These are phyloP conservation scores for Neoscelio sp. DNA, from an alignment of 2,888 invertebrate species.

Conservation along the genomic window DNA sequence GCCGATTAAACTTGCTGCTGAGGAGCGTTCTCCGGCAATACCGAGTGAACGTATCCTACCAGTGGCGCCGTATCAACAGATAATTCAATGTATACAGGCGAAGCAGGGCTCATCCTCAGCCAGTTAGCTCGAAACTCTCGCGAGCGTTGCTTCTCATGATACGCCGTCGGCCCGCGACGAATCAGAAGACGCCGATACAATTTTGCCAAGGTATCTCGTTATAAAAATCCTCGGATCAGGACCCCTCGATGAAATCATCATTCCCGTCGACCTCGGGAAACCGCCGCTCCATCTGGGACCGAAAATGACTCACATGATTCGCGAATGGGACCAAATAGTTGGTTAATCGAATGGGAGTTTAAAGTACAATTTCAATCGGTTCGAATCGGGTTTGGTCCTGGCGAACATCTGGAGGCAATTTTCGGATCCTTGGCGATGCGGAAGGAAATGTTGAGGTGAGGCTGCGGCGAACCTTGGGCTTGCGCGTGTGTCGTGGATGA, in stretches of 20 bases:
- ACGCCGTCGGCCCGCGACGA: slow-evolving; percentile 1
- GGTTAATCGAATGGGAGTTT: too few species aligned
- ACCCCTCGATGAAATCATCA: too few species aligned
- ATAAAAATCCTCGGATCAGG: too few species aligned
- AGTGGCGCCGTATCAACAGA: slow-evolving; percentile 67
- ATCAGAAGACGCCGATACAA: background rate
- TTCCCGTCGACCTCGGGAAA: too few species aligned
- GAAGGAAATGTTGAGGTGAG: slow-evolving; percentile 6
- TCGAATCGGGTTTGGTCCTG: too few species aligned
- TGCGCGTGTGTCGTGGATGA: slow-evolving; percentile 1
- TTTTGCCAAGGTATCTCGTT: too few species aligned
- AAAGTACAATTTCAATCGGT: too few species aligned
- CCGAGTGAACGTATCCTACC: slow-evolving; percentile 53
- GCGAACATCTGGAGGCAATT: slow-evolving; percentile 6
- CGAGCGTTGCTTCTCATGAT: slow-evolving; percentile 38
- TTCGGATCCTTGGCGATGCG: slow-evolving; percentile 30
- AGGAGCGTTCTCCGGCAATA: slow-evolving; percentile 9
- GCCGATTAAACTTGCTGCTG: background rate
- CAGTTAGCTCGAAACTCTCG: slow-evolving; percentile 63
- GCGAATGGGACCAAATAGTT: background rate
- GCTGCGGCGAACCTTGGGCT: background rate
- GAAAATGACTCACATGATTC: too few species aligned
- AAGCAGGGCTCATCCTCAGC: slow-evolving; percentile 62
- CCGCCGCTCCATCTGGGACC: too few species aligned
- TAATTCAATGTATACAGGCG: slow-evolving; percentile 53